Evolutionary conservation across 2,113 vertebrate species (phyloP), one percentile per base, ranked within the genome.

Genomic region (Thymallus thymallus): DNA sequence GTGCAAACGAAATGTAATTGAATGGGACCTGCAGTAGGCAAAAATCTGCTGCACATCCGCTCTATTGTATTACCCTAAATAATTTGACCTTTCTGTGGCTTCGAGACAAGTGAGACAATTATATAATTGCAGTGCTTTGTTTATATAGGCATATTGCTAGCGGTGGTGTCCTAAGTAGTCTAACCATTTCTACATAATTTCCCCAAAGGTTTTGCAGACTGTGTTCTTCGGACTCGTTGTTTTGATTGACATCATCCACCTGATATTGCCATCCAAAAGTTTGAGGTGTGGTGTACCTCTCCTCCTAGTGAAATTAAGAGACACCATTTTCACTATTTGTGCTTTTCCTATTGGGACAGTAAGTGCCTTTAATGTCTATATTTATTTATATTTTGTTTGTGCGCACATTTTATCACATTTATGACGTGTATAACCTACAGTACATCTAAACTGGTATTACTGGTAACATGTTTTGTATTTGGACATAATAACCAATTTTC

Each of bases 141-240:
- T n/a, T 46, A 24, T 32, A n/a, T 61, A 24, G 16, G 6, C 20
- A 26, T 14, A 61, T n/a, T 51, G 48, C 16, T 51, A 51, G 12
- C 1, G 3, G 14, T 3, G 16, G 48, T 51, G 48, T 16, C 16
- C 4, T 16, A 51, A 18, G 24, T 73, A 10, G 35, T 46, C 30
- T 72, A 18, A 16, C 32, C n/a, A 12, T 64, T 41, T 45, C 10
- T 35, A 30, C 29, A 22, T 45, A 6, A 61, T 41, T 60, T 30
- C 16, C 9, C 35, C 14, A n/a, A 71, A 87, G 85, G 77, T 80
- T 29, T 79, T 92, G 9, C 86, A 78, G 6, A 61, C 78, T 12
- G 73, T 84, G 12, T 85, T 87, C 55, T 86, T 88, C 72, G 77
- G 76, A 3, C 4, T 87, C 4, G 77, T 82, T 69, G 48, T 79